Conservation (phyloP, 2,888 invertebrate species). For the Leptopterna dolabrata region DNA sequence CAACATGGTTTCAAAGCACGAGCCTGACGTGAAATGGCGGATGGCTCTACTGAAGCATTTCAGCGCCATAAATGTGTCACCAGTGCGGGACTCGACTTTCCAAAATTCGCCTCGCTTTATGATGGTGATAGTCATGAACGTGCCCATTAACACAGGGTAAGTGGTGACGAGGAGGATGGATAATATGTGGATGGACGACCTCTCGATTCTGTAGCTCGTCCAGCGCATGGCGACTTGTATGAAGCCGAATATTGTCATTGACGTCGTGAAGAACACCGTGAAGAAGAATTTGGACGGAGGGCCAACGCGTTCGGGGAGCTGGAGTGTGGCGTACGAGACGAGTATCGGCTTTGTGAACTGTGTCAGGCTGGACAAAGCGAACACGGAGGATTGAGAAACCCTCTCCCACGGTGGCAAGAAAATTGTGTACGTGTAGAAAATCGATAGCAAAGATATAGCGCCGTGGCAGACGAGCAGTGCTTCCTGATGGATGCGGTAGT, state of each 20-base stretch:
- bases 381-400: neutral
- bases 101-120: neutral
- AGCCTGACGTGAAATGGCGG: neutral
- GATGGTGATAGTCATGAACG: neutral
- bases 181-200: neutral
- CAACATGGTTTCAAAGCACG: neutral
- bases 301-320: neutral
- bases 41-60: neutral
- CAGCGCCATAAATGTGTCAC: neutral
- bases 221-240: neutral
- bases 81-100: neutral
- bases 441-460: neutral
- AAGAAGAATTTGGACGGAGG: neutral
- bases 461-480: neutral
- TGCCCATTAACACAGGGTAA: neutral
- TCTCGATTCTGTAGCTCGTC: neutral
- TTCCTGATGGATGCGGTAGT: neutral
- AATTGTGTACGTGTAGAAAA: neutral
- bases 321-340: neutral
- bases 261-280: neutral
- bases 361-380: neutral
- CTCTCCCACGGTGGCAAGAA: neutral
- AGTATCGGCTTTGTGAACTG: neutral
- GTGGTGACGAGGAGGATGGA: neutral
- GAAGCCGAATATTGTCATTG: neutral